Conservation (phyloP, 37 sponge, comb jelly and placozoan genomes). For the Haliclona indistincta region DNA sequence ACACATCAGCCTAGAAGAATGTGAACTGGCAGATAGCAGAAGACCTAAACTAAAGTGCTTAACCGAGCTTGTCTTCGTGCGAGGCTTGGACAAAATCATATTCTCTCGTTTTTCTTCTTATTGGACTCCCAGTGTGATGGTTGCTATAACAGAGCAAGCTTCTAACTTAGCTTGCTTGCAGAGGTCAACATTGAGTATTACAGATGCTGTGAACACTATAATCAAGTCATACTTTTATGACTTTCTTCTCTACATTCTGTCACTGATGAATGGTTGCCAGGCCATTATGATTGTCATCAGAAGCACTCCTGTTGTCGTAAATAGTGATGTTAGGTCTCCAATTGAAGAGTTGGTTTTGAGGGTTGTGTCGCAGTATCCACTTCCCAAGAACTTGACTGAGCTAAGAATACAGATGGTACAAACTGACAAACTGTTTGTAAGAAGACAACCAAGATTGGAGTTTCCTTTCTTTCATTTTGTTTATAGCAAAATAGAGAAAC, state of each 20-base stretch:
- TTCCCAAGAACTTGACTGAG: constrained; percentile 63
- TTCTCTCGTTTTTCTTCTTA: constrained; percentile 58
- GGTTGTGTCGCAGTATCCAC: constrained; percentile 29
- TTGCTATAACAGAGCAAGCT: constrained; percentile 59
- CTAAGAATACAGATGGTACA: too few relatives aligned
- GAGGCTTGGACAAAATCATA: constrained; percentile 42
- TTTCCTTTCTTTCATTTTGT: constrained; percentile 70
- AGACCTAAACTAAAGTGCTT: constrained; percentile 9
- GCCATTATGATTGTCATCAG: too few relatives aligned
- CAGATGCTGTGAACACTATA: constrained; percentile 63
- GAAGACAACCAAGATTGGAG: constrained; percentile 31
- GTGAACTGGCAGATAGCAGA: too few relatives aligned
- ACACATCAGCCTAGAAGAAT: constrained; percentile 23
- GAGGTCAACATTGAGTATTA: constrained; percentile 64
- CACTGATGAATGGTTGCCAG: constrained; percentile 54
- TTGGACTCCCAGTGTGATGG: constrained; percentile 73
- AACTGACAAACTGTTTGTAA: constrained; percentile 17
- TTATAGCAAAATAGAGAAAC: constrained; percentile 19
- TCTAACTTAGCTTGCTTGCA: constrained; percentile 41
- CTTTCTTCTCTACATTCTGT: constrained; percentile 77
- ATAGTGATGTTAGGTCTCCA: background rate
- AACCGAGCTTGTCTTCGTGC: constrained; percentile 25
- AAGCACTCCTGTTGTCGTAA: constrained; percentile 55
- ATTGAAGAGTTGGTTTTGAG: constrained; percentile 45
- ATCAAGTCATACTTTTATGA: constrained; percentile 76